Base-by-base conservation (phyloP, 2,797 vertebrate genomes). In the Psittacula derbiana region DNA sequence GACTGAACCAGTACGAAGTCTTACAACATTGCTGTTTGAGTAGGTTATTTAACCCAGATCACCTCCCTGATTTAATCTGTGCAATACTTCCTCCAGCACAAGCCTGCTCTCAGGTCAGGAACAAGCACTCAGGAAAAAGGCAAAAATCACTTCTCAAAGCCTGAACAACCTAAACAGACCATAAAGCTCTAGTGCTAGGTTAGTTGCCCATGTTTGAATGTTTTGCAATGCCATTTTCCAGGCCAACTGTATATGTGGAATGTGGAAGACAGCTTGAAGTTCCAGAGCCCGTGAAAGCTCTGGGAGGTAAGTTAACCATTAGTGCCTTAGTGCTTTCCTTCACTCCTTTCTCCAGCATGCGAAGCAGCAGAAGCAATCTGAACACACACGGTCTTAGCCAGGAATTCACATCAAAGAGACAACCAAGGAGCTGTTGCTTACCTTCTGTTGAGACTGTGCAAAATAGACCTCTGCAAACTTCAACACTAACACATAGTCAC, bases 391-490 rank as follows among this genome's bases (percentile, higher is more conserved):
- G 47, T 24, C 74, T 47, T 57, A 79, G 70, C 25, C 74, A 75
- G 58, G 28, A 92, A 55, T 43, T 69, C 5, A 0, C 30, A 75
- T n/a, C 70, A 85, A 41, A 65, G 30, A 88, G 38, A 69, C 7
- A 76, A 38, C 55, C 33, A 53, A 40, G 44, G 23, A 80, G 43
- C 53, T 58, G 55, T 8, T 66, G 47, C 92, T 94, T 97, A 99
- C 99, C 99, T 99, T 99, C 97, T 99, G 99, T 92, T 99, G 99
- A 55, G 99, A 99, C 96, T 99, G 99, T 65, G 99, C 99, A 96
- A 99, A 99, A 97, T 99, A 99, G 87, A 99, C 99, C 88, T 99
- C 99, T 3, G 99, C 99, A 95, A 99, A 99, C 98, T 99, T 99
- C 98, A 99, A 88, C 85, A 99, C 99, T 60, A 99, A 97, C 90